phyloP scores from a whole-genome alignment of 2,113 vertebrate genomes.

The Edolisoma coerulescens region DNA sequence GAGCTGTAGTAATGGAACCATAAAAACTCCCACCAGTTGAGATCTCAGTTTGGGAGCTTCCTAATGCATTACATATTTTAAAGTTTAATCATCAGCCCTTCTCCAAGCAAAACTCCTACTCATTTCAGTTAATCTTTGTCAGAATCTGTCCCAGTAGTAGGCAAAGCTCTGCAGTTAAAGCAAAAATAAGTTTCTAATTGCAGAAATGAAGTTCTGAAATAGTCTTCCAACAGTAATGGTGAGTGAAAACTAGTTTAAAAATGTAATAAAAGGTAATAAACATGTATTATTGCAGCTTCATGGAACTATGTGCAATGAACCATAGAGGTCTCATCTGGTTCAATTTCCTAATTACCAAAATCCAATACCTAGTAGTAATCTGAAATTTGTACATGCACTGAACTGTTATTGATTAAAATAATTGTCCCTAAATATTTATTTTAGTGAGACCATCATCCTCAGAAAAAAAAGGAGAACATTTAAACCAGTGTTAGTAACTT shows the following conservation, averaged over 20 bases:
- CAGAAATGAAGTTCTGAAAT: background rate
- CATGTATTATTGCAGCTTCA: background rate
- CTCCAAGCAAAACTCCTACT: slow-evolving; percentile 26
- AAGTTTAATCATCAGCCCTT: slow-evolving; percentile 50
- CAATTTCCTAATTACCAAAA: background rate
- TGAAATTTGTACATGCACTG: background rate
- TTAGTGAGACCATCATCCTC: background rate
- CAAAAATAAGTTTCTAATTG: background rate
- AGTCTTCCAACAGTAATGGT: background rate
- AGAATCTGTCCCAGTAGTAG: background rate
- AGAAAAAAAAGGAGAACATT: background rate
- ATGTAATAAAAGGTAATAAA: background rate
- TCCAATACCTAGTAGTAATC: background rate
- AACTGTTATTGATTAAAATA: background rate
- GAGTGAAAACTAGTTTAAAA: background rate
- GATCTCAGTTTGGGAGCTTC: background rate
- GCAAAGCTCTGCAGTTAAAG: background rate
- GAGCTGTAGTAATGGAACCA: background rate
- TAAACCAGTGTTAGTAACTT: background rate
- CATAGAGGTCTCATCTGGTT: background rate
- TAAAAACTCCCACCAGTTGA: slow-evolving; percentile 17
- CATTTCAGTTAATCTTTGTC: slow-evolving; percentile 6
- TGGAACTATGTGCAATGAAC: background rate
- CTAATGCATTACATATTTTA: slow-evolving; percentile 2
- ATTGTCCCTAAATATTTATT: background rate